Base-by-base conservation (phyloP, 1,140 invertebrate genomes). In the Zaprionus kolodkinae region DNA sequence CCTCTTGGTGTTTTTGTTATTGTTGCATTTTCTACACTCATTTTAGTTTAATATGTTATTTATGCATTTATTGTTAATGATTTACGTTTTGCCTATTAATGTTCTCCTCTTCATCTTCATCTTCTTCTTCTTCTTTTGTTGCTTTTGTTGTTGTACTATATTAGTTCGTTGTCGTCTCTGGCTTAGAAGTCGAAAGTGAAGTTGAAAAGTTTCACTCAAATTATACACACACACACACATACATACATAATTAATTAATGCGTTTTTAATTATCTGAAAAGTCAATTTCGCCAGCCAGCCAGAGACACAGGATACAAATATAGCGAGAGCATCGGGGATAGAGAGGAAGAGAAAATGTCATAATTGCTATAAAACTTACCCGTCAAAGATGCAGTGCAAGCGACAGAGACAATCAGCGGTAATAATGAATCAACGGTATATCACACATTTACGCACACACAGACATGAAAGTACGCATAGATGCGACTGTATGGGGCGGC, bases 101-200 rank as follows among this genome's bases (percentile, higher is more conserved):
- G 57, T 72, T 76, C 43, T 50, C 54, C 40, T 52, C 40, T 15
- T 45, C 40, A 43, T 57, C 15, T n/a, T n/a, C n/a, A n/a, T 21
- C 21, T 1, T 21, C 21, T 27, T 66, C 12, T 62, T 17, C 33
- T 54, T 43, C 17, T 45, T 6, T 68, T 60, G 30, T 50, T 30
- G 1, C 15, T 60, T 4, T 72, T 59, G 33, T 60, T 62, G 71
- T 61, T 68, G 27, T 35, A 2, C 33, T 35, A 30, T 30, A 30
- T 4, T 30, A 5, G 6, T n/a, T 40, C 13, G n/a, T 65, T 71
- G 52, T 36, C 74, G 66, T 62, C 40, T 48, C 15, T 38, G 48
- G 63, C 71, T 78, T 86, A 85, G 84, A 88, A 88, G 75, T 71
- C 72, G 85, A 88, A 88, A 89, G 85, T 88, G 80, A 76, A 76